Percentiles rank a stretch among this genome's conserved stretches.
phyloP scores from a whole-genome alignment of 64 coral and sea anemone genomes.

The Pocillopora verrucosa region DNA sequence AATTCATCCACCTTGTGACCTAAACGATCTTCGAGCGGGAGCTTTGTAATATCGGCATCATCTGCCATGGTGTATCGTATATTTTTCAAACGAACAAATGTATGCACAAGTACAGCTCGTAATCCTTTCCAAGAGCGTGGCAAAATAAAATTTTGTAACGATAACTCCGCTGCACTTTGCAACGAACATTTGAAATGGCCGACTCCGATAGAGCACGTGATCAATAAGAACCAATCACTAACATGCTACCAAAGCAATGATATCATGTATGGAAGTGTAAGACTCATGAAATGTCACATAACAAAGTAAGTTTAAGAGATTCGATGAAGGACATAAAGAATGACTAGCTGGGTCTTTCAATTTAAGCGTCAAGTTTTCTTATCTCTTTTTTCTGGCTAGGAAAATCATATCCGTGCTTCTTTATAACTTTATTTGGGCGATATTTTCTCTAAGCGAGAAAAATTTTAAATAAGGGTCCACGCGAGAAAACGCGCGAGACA shows the following conservation, averaged over 20 bases:
- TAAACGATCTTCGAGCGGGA: constrained; percentile 81
- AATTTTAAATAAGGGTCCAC: too few species aligned
- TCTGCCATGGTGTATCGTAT: constrained; percentile 56
- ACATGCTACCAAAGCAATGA: not conserved
- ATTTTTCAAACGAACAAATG: not conserved
- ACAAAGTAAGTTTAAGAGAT: not conserved
- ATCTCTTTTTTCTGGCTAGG: too few species aligned
- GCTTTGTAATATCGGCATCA: constrained; percentile 82
- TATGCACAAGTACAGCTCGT: constrained; percentile 9
- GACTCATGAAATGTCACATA: not conserved
- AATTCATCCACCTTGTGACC: constrained; percentile 75
- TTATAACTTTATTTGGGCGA: too few species aligned
- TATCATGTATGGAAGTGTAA: not conserved
- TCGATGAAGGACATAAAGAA: too few species aligned
- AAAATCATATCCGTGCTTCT: too few species aligned
- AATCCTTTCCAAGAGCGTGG: not conserved
- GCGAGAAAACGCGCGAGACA: too few species aligned
- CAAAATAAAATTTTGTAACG: constrained; percentile 35
- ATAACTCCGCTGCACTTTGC: not conserved
- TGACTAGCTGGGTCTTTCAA: too few species aligned
- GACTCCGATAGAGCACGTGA: constrained; percentile 6
- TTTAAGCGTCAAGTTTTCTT: too few species aligned
- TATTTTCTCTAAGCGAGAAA: too few species aligned
- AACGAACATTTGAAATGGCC: constrained; percentile 56
- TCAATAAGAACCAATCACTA: constrained; percentile 11